phyloP scores from a whole-genome alignment of 2,113 vertebrate genomes.

The Lophochroa leadbeateri region DNA sequence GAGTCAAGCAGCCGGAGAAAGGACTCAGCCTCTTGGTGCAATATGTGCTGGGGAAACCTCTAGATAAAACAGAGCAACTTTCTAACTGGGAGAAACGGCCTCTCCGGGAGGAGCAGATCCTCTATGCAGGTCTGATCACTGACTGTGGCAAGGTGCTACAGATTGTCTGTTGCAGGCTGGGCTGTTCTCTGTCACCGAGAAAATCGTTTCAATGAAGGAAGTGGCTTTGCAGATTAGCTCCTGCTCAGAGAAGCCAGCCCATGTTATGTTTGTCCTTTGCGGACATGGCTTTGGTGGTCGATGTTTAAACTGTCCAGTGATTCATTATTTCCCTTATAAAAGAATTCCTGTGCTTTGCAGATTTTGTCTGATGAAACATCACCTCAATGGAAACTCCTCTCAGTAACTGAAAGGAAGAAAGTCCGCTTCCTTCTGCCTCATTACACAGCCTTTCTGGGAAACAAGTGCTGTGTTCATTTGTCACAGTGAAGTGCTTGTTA shows the following conservation, averaged over 20 bases:
- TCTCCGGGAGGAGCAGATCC: slow-evolving; percentile 80
- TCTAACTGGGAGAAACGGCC: slow-evolving; percentile 90
- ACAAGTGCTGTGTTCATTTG: not conserved
- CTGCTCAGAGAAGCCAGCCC: slow-evolving; percentile 11
- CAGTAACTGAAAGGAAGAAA: slow-evolving; percentile 32
- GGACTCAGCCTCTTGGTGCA: slow-evolving; percentile 88
- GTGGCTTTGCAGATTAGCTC: slow-evolving; percentile 14
- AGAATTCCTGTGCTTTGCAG: slow-evolving; percentile 48
- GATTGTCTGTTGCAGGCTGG: not conserved
- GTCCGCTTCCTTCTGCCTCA: slow-evolving; percentile 52
- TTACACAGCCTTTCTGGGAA: slow-evolving; percentile 36
- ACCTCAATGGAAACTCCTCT: slow-evolving; percentile 33
- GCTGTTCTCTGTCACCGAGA: not conserved
- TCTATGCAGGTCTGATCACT: slow-evolving; percentile 81
- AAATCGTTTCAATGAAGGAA: not conserved
- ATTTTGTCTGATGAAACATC: slow-evolving; percentile 48
- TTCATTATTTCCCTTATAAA: slow-evolving; percentile 48
- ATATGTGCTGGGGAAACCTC: slow-evolving; percentile 82
- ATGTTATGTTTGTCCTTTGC: slow-evolving; percentile 13
- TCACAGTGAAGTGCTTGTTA: not conserved
- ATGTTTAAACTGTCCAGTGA: slow-evolving; percentile 47
- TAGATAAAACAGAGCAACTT: slow-evolving; percentile 88
- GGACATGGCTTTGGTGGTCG: not conserved
- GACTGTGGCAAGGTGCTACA: not conserved
- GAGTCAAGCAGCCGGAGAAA: slow-evolving; percentile 63